Conservation (phyloP, 2,797 vertebrate genomes). For the Orientallactaga sibirica region DNA sequence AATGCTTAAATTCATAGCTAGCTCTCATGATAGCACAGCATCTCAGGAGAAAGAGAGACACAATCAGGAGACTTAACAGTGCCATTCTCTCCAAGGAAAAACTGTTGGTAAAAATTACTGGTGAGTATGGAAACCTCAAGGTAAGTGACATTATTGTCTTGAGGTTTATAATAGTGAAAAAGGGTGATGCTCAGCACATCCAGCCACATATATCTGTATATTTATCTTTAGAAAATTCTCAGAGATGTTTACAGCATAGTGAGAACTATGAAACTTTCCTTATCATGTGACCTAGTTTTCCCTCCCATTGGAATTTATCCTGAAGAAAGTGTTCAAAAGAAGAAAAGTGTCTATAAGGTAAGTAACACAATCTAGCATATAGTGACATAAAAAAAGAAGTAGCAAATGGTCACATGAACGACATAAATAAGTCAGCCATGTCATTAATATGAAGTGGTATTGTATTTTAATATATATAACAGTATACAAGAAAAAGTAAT, state of each 20-base stretch:
- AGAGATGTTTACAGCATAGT: not conserved
- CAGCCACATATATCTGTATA: accelerated
- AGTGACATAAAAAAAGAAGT: not conserved
- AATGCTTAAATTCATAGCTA: slow-evolving; percentile 7
- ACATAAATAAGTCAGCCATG: not conserved
- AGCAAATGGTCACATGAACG: not conserved
- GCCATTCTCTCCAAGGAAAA: not conserved
- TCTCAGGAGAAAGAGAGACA: not conserved
- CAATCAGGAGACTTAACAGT: not conserved
- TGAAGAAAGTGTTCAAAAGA: not conserved
- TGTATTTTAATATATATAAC: not conserved
- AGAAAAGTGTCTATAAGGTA: not conserved
- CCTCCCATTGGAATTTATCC: not conserved
- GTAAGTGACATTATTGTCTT: not conserved
- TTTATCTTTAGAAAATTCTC: not conserved
- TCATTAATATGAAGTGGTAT: not conserved
- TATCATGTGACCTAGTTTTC: not conserved
- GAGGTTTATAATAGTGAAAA: not conserved
- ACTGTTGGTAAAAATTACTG: not conserved
- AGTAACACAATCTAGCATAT: not conserved
- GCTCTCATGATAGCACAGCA: not conserved
- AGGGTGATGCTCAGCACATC: not conserved
- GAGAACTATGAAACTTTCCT: not conserved
- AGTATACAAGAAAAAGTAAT: slow-evolving; percentile 3
- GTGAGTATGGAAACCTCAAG: not conserved